Percentiles rank a stretch among this genome's conserved stretches.
phyloP scores from a whole-genome alignment of 2,888 invertebrate genomes.

The Epirrhoe tristata region DNA sequence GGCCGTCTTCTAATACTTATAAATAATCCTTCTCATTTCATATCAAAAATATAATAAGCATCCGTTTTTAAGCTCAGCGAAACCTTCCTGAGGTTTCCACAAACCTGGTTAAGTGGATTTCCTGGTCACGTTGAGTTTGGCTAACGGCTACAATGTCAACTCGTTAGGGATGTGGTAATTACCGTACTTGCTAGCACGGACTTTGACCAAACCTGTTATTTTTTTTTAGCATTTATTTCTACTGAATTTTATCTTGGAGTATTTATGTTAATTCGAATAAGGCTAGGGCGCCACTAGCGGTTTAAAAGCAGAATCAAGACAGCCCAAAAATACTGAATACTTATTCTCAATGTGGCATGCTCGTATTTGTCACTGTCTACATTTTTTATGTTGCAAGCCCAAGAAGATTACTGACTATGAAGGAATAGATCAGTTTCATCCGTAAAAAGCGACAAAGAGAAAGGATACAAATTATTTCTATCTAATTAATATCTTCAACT shows the following conservation, averaged over 20 bases:
- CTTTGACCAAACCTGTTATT: conserved; percentile 8
- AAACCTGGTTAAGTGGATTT: conserved; percentile 78
- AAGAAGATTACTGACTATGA: background rate
- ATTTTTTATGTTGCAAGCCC: too few relatives aligned
- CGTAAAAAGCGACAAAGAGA: background rate
- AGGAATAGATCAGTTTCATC: background rate
- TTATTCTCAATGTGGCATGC: too few relatives aligned
- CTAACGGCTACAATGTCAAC: conserved; percentile 74
- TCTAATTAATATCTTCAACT: conserved; percentile 49
- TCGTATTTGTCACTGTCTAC: too few relatives aligned
- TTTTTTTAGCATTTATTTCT: background rate
- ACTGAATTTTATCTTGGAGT: background rate
- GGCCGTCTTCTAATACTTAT: too few relatives aligned
- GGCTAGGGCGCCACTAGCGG: background rate
- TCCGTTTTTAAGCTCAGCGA: conserved; percentile 48
- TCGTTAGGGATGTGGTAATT: conserved; percentile 61
- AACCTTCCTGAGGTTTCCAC: conserved; percentile 56
- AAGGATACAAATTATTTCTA: conserved; percentile 32
- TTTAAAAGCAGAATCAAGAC: too few relatives aligned
- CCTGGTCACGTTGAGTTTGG: conserved; percentile 70
- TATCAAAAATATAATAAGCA: conserved; percentile 49
- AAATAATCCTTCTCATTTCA: background rate
- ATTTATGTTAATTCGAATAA: too few relatives aligned
- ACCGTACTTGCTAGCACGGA: conserved; percentile 17
- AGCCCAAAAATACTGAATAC: too few relatives aligned